Percentiles rank a stretch among this genome's conserved stretches.
Conservation (phyloP, 2,888 invertebrate genomes). For the Hirtodrosophila histrioides region DNA sequence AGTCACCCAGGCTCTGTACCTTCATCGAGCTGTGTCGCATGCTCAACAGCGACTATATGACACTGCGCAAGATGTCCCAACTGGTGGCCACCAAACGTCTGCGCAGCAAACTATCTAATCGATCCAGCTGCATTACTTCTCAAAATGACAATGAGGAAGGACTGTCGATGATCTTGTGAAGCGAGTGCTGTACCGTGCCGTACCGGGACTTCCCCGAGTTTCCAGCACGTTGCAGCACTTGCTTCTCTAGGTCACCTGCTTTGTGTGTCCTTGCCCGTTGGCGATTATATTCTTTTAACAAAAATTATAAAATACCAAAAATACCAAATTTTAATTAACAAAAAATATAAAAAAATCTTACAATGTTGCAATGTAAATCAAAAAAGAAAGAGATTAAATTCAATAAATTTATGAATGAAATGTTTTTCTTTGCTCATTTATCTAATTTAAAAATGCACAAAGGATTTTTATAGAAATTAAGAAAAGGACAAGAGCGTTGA, state of each 20-base stretch:
- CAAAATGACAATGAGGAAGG: background rate
- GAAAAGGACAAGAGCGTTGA: too few relatives aligned
- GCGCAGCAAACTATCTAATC: conserved; percentile 29
- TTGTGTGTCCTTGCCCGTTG: background rate
- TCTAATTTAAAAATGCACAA: too few relatives aligned
- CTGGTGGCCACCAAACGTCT: conserved; percentile 39
- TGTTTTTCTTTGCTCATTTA: too few relatives aligned
- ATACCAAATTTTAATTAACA: conserved; percentile 21
- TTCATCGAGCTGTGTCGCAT: conserved; percentile 76
- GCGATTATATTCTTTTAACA: background rate
- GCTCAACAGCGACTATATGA: conserved; percentile 74
- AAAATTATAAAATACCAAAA: conserved; percentile 11
- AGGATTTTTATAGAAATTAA: too few relatives aligned
- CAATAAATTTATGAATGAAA: background rate
- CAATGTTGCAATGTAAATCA: conserved; percentile 5
- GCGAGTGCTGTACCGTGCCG: background rate
- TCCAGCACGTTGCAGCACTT: background rate
- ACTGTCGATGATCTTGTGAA: background rate
- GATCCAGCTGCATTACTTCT: conserved; percentile 24
- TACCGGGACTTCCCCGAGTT: conserved; percentile 10
- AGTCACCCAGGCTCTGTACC: conserved; percentile 56
- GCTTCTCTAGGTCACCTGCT: background rate
- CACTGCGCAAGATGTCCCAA: conserved; percentile 69
- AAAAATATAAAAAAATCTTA: conserved; percentile 3
- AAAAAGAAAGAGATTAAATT: conserved; percentile 7